Percentiles rank a stretch among this genome's conserved stretches.
phyloP scores from a whole-genome alignment of 2,888 invertebrate genomes.

The Listrodromus nycthemerus region DNA sequence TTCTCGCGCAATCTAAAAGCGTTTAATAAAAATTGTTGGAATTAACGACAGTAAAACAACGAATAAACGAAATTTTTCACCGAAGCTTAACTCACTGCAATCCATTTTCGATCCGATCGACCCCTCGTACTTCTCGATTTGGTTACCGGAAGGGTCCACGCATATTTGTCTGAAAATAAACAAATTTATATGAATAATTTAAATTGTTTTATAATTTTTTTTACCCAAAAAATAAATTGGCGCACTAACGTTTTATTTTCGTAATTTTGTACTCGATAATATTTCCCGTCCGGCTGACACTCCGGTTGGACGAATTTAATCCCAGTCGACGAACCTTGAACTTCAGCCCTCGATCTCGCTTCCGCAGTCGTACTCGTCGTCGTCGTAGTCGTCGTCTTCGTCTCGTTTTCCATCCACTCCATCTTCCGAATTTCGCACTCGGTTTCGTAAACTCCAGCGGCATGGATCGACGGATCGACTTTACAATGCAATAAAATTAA shows the following conservation, averaged over 20 bases:
- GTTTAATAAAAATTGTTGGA: neutral
- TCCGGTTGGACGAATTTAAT: conserved; percentile 77
- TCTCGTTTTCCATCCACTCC: conserved; percentile 67
- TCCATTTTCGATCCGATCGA: conserved; percentile 85
- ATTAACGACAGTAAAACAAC: neutral
- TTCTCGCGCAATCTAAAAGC: conserved; percentile 87
- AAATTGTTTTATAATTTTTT: conserved; percentile 72
- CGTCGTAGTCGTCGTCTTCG: conserved; percentile 65
- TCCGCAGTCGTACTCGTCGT: too few relatives aligned
- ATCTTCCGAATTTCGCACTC: conserved; percentile 82
- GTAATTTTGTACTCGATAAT: conserved; percentile 83
- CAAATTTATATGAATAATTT: conserved; percentile 53
- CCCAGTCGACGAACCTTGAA: too few relatives aligned
- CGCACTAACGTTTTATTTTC: conserved; percentile 76
- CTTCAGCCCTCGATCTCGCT: neutral
- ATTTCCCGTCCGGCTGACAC: conserved; percentile 86
- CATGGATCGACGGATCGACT: conserved; percentile 80
- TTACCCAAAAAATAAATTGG: neutral
- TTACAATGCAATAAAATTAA: conserved; percentile 35
- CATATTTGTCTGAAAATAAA: conserved; percentile 85
- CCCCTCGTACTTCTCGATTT: conserved; percentile 86
- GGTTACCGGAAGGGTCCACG: conserved; percentile 86
- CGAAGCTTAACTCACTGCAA: conserved; percentile 86
- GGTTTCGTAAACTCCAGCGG: conserved; percentile 81
- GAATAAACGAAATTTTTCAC: neutral